Evolutionary conservation across 2,113 vertebrate species (phyloP), one percentile per base, ranked within the genome.

Genomic region (Mionectes macconnelli): DNA sequence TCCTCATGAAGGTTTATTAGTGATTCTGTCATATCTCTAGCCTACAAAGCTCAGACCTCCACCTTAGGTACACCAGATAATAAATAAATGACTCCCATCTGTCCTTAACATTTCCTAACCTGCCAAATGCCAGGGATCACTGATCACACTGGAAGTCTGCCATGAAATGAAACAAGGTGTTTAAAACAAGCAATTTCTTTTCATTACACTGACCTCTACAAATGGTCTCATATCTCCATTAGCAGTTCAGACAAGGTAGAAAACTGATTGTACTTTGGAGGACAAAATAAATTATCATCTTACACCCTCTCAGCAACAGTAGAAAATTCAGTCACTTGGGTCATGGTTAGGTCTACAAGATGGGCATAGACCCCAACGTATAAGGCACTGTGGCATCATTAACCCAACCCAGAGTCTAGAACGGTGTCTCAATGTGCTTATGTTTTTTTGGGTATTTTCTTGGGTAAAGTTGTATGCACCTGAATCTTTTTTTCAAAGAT

Each of bases 391-490:
- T 33, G 12, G 2, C 24, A 60, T 56, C 23, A 59, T 50, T 76
- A n/a, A 37, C 4, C 4, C 13, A 24, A 22, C 49, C 33, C 31
- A 94, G 45, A 53, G 19, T 16, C 12, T 30, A 82, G n/a, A 84
- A 53, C 24, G 22, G 3, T 84, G 16, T 7, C 31, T 10, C 1
- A 75, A 55, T 6, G 5, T 27, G 25, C 4, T 18, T 47, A 24
- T 20, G 4, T 24, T 42, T 40, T 42, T 22, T 44, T 10, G 3
- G 8, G 8, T n/a, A n/a, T 13, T 0, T 12, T 31, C 11, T n/a
- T 22, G 33, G 1, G 6, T 27, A 25, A 70, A 75, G 3, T 17
- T 44, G 76, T 63, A 72, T 8, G 3, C 8, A 30, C 4, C 6
- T 79, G 18, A 47, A 81, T 30, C 40, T 64, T 50, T 53, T 64